These are phyloP conservation scores for Xylocopa sonorina DNA, from an alignment of 1,140 invertebrate genomes.

Conservation along the genomic window DNA sequence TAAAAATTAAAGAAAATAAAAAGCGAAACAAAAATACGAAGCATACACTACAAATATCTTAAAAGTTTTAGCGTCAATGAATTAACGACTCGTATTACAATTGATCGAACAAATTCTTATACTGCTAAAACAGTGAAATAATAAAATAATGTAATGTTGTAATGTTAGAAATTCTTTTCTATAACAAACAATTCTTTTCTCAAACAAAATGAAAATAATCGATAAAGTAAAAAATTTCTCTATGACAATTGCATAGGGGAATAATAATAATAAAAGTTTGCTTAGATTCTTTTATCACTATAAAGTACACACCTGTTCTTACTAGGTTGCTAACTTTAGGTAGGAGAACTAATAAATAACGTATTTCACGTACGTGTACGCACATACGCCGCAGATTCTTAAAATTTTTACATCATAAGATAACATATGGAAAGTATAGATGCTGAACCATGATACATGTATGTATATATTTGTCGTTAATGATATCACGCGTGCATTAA, in stretches of 20 bases:
- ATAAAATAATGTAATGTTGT: no score
- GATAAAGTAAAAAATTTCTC: not conserved
- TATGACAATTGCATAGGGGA: not conserved
- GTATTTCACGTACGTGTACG: slow-evolving; percentile 10
- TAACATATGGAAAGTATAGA: slow-evolving; percentile 3
- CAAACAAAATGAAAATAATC: not conserved
- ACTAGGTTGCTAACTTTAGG: slow-evolving; percentile 16
- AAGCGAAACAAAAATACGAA: not conserved
- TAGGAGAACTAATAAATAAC: not conserved
- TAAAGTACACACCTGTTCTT: slow-evolving; percentile 1
- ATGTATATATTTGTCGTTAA: not conserved
- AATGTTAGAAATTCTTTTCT: no score
- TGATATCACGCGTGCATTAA: not conserved
- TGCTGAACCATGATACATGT: not conserved
- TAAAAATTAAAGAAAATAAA: no score
- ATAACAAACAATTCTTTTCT: not conserved
- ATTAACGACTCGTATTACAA: not conserved
- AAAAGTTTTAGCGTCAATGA: not conserved
- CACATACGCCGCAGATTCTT: not conserved
- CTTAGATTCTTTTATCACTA: not conserved
- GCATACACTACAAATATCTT: no score
- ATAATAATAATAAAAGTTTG: not conserved
- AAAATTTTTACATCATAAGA: not conserved
- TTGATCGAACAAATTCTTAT: not conserved
- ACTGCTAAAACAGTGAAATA: no score